Evolutionary conservation across 1,140 invertebrate genomes (phyloP).

Genomic region (Tetramorium parvispinum): DNA sequence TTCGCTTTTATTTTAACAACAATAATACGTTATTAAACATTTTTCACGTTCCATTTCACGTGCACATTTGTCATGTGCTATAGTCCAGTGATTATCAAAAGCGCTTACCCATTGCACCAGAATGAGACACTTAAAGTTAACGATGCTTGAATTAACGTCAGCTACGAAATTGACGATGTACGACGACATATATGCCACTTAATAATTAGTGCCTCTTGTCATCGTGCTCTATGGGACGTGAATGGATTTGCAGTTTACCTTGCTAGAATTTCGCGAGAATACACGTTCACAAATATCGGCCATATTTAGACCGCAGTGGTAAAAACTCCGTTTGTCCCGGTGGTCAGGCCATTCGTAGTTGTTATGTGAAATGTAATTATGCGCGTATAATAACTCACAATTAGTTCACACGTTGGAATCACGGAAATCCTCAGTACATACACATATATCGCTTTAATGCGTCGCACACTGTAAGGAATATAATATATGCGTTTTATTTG

Average conservation of each 20-base stretch:
- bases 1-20: neutral
- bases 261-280: constrained; percentile 2
- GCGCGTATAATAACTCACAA: constrained; percentile 38
- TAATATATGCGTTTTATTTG: neutral
- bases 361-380: constrained; percentile 52
- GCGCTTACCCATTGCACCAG: neutral
- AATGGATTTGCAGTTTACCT: neutral
- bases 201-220: constrained; percentile 38
- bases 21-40: neutral
- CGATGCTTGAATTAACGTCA: constrained; percentile 8
- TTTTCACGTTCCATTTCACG: neutral
- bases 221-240: neutral
- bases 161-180: constrained; percentile 3
- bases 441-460: constrained; percentile 18
- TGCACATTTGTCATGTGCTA: neutral
- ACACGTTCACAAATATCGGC: neutral
- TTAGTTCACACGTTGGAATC: constrained; percentile 36
- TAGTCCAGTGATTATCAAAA: neutral
- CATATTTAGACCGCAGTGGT: neutral
- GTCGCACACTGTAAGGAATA: neutral
- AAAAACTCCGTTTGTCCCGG: constrained; percentile 26
- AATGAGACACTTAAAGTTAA: constrained; percentile 1
- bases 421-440: neutral
- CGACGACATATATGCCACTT: constrained; percentile 24
- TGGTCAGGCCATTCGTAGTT: constrained; percentile 44